phyloP scores from a whole-genome alignment of 2,888 invertebrate species.

The Hirtodrosophila duncani region DNA sequence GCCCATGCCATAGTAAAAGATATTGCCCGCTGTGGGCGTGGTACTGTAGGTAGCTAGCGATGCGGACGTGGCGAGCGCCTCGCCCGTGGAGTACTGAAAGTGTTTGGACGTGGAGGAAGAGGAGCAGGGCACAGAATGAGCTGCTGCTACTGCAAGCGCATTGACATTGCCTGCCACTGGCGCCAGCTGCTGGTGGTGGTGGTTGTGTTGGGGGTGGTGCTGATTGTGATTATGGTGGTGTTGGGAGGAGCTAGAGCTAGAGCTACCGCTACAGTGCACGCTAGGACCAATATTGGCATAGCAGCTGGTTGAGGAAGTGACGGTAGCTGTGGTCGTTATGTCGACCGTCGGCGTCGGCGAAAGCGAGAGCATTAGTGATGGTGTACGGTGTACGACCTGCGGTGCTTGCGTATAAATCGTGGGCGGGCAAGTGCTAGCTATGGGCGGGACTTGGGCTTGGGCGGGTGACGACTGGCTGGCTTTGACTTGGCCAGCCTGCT shows the following conservation, averaged over 20 bases:
- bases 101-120: slow-evolving; percentile 21
- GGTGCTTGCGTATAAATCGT: slow-evolving; percentile 59
- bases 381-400: slow-evolving; percentile 45
- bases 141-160: slow-evolving; percentile 32
- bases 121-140: slow-evolving; percentile 32
- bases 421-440: no score
- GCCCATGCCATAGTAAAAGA: slow-evolving; percentile 19
- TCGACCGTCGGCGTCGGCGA: slow-evolving; percentile 30
- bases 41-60: slow-evolving; percentile 36
- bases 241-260: slow-evolving; percentile 32
- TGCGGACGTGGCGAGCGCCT: slow-evolving; percentile 65
- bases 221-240: slow-evolving; percentile 13
- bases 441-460: slow-evolving; percentile 11
- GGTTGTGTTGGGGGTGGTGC: slow-evolving; percentile 6
- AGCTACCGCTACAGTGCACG: slow-evolving; percentile 34
- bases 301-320: slow-evolving; percentile 32
- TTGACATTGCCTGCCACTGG: slow-evolving; percentile 1
- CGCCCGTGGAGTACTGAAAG: slow-evolving; percentile 32
- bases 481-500: slow-evolving; percentile 21
- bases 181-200: slow-evolving; percentile 7
- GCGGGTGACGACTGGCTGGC: slow-evolving; percentile 4
- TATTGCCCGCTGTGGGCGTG: slow-evolving; percentile 24
- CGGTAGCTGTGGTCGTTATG: slow-evolving; percentile 19
- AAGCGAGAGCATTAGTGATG: slow-evolving; percentile 46
- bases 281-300: slow-evolving; percentile 27